Evolutionary conservation across 2,888 invertebrate genomes (phyloP), one percentile per base, ranked within the genome.

Genomic region (Unio pictorum): DNA sequence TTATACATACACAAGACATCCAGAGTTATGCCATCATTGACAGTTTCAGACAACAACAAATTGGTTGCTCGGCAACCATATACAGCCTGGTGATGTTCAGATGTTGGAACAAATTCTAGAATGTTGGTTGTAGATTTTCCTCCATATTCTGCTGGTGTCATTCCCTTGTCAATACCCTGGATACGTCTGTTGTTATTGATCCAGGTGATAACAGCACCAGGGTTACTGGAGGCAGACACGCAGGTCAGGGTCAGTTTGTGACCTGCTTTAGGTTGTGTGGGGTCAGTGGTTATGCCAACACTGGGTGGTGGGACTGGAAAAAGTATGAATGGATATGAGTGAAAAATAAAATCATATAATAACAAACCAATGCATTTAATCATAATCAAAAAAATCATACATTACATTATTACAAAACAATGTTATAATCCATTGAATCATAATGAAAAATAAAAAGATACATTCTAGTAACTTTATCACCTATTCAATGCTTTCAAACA

Each of bases 11-110:
- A 98, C 68, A 95, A 91, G 73, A 98, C 95, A 92, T 95, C 94
- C 58, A 98, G 92, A 0, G 94, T 94, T 79, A 95, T 92, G 0
- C 96, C 95, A 88, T 97, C 96, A 87, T 96, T 95, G n/a, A 95
- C 95, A 81, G 95, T 95, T 75, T 95, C 92, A 87, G 95, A 94
- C 79, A 97, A 90, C 2, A 94, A 94, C 70, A 94, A 93, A 90
- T 97, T 98, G 86, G 94, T 94, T 0, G 97, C 98, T 85, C 96
- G 95, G 89, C 98, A 98, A 28, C 96, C 96, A 91, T 96, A 97
- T 30, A 95, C 94, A 3, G 94, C 93, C 20, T 92, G 95, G 88
- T 98, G 96, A 91, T 97, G 93, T 66, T 95, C 94, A 83, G 96
- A 94, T 5, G 94, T 94, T 67, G 97, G 86, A 4, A 73, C 69